These are phyloP conservation scores for Spongilla lacustris DNA, from an alignment of 37 sponge, comb jelly and placozoan genomes.

Conservation along the genomic window DNA sequence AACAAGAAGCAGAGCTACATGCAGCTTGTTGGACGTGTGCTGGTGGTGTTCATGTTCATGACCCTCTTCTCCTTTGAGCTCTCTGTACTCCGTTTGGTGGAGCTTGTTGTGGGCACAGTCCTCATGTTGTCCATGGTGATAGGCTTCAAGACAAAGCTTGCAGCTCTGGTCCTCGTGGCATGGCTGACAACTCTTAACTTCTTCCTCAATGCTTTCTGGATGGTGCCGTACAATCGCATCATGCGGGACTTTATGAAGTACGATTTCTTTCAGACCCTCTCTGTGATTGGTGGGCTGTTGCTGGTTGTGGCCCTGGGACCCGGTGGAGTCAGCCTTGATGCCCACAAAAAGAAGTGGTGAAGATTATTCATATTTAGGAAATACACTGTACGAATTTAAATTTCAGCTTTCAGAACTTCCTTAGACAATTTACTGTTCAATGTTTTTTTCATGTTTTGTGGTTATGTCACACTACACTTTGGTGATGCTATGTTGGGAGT, in stretches of 20 bases:
- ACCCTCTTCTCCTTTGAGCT: slow-evolving; percentile 89
- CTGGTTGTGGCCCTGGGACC: slow-evolving; percentile 95
- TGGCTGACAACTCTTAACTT: slow-evolving; percentile 80
- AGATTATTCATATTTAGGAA: neutral
- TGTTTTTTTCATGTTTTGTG: no score
- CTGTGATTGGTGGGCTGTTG: slow-evolving; percentile 97
- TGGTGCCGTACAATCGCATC: slow-evolving; percentile 58
- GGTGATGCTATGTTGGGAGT: no score
- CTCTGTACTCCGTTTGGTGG: slow-evolving; percentile 66
- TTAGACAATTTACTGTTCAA: no score
- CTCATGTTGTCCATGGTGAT: slow-evolving; percentile 88
- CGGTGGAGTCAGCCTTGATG: slow-evolving; percentile 97
- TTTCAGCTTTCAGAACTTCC: neutral
- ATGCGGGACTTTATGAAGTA: slow-evolving; percentile 97
- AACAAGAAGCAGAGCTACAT: slow-evolving; percentile 94
- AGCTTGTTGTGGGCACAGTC: slow-evolving; percentile 66
- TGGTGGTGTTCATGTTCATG: slow-evolving; percentile 97
- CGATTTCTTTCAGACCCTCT: slow-evolving; percentile 98
- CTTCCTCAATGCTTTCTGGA: slow-evolving; percentile 93
- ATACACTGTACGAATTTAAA: neutral
- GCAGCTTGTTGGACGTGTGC: slow-evolving; percentile 94
- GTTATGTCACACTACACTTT: no score
- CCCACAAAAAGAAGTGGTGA: slow-evolving; percentile 97
- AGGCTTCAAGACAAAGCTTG: slow-evolving; percentile 96
- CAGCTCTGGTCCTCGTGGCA: slow-evolving; percentile 86